These are phyloP conservation scores for Spinus pinus DNA, from an alignment of 2,797 vertebrate species.

Conservation along the genomic window DNA sequence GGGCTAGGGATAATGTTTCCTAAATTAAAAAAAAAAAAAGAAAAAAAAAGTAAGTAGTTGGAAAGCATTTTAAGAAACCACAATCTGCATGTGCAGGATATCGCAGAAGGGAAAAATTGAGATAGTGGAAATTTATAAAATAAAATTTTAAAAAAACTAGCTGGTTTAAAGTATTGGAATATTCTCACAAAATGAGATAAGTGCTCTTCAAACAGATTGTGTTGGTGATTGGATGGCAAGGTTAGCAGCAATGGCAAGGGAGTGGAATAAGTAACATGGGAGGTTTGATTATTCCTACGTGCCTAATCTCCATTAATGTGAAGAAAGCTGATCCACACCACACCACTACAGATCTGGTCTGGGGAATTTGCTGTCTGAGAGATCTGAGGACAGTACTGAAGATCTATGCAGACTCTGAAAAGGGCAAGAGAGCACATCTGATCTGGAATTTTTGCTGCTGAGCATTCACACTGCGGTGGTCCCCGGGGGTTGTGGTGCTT, in stretches of 20 bases:
- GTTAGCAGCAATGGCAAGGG: background rate
- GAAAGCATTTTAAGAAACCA: background rate
- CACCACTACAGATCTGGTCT: background rate
- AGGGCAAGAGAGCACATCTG: background rate
- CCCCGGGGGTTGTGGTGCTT: background rate
- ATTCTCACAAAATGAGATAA: background rate
- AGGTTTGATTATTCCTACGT: background rate
- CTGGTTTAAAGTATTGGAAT: background rate
- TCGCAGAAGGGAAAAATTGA: background rate
- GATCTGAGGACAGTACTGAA: background rate
- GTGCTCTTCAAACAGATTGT: background rate
- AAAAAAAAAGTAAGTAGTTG: background rate
- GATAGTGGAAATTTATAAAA: background rate
- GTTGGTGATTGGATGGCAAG: background rate
- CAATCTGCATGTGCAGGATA: background rate
- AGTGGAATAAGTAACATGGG: background rate
- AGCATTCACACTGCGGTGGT: background rate
- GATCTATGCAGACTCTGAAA: background rate
- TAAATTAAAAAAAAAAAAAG: background rate
- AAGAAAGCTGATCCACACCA: background rate
- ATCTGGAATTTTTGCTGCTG: background rate
- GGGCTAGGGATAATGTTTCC: slow-evolving; percentile 43
- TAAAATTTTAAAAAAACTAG: rapidly evolving
- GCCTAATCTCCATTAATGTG: background rate
- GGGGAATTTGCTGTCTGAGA: background rate